Percentiles rank a stretch among this genome's conserved stretches.
These are phyloP conservation scores for Drosophila atripex DNA, from an alignment of 2,888 invertebrate genomes.

Conservation along the genomic window DNA sequence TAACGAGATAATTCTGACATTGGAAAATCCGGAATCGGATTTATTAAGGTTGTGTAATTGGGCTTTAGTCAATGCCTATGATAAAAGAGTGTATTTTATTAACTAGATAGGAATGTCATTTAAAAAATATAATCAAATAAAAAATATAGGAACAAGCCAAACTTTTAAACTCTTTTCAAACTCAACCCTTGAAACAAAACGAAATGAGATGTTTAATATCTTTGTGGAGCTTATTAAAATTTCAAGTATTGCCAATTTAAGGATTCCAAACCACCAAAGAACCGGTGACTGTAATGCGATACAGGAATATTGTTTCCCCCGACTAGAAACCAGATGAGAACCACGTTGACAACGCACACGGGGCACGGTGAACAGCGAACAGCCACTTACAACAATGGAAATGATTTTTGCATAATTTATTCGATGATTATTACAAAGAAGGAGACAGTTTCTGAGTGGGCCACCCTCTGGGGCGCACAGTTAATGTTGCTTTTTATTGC, in stretches of 20 bases:
- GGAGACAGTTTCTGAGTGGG: slow-evolving; percentile 51
- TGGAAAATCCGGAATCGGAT: slow-evolving; percentile 36
- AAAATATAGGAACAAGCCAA: no score
- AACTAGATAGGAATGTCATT: not conserved
- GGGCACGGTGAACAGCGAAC: slow-evolving; percentile 14
- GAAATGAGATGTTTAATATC: slow-evolving; percentile 43
- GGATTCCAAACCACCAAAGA: slow-evolving; percentile 32
- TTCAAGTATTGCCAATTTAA: slow-evolving; percentile 75
- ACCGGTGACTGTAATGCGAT: slow-evolving; percentile 69
- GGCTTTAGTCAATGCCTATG: not conserved
- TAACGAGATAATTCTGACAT: slow-evolving; percentile 38
- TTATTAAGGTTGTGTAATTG: slow-evolving; percentile 11
- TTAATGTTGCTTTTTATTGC: slow-evolving; percentile 75
- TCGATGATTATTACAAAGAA: slow-evolving; percentile 83
- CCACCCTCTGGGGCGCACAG: slow-evolving; percentile 26
- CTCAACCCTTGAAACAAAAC: not conserved
- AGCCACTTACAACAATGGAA: slow-evolving; percentile 77
- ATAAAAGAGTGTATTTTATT: not conserved
- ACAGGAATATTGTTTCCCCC: slow-evolving; percentile 40
- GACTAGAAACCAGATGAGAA: slow-evolving; percentile 37
- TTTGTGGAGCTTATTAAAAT: slow-evolving; percentile 73
- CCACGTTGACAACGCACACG: slow-evolving; percentile 22
- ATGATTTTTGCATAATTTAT: slow-evolving; percentile 84
- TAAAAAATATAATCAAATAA: not conserved
- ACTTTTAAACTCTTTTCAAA: not conserved